phyloP scores from a whole-genome alignment of 2,888 invertebrate species.

The Cheilosia impressa region DNA sequence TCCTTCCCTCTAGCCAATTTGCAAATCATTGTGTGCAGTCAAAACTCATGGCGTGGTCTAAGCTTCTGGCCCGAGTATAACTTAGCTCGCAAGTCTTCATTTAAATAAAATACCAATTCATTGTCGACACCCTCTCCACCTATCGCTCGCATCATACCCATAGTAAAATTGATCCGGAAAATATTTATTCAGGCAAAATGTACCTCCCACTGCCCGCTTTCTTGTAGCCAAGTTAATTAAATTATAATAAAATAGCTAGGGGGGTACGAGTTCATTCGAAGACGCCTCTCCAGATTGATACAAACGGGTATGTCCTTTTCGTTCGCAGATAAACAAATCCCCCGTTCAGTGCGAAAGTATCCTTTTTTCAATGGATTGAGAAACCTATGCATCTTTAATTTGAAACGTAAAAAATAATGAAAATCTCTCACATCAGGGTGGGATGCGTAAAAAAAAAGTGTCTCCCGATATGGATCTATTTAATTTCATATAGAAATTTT shows the following conservation, averaged over 20 bases:
- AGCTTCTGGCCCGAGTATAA: slow-evolving; percentile 46
- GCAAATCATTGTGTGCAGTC: slow-evolving; percentile 40
- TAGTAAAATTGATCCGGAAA: slow-evolving; percentile 54
- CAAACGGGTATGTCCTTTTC: background rate
- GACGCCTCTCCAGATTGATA: background rate
- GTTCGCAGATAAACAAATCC: slow-evolving; percentile 33
- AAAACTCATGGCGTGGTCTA: slow-evolving; percentile 43
- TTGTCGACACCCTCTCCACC: slow-evolving; percentile 27
- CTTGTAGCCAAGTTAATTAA: slow-evolving; percentile 62
- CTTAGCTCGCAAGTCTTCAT: slow-evolving; percentile 59
- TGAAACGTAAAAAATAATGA: background rate
- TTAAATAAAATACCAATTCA: slow-evolving; percentile 70
- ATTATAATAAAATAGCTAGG: slow-evolving; percentile 62
- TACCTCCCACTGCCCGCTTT: background rate
- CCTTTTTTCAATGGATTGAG: background rate
- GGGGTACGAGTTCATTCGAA: slow-evolving; percentile 36
- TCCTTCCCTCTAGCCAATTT: background rate
- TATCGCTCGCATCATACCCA: slow-evolving; percentile 1
- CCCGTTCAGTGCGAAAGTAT: background rate
- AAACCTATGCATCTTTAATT: background rate
- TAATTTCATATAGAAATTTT: slow-evolving; percentile 34
- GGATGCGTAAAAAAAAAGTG: background rate
- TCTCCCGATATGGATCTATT: slow-evolving; percentile 45
- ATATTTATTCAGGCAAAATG: slow-evolving; percentile 51
- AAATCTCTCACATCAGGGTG: slow-evolving; percentile 1